Evolutionary conservation across 2,797 vertebrate genomes (phyloP).

Genomic region (Caiman crocodilus): DNA sequence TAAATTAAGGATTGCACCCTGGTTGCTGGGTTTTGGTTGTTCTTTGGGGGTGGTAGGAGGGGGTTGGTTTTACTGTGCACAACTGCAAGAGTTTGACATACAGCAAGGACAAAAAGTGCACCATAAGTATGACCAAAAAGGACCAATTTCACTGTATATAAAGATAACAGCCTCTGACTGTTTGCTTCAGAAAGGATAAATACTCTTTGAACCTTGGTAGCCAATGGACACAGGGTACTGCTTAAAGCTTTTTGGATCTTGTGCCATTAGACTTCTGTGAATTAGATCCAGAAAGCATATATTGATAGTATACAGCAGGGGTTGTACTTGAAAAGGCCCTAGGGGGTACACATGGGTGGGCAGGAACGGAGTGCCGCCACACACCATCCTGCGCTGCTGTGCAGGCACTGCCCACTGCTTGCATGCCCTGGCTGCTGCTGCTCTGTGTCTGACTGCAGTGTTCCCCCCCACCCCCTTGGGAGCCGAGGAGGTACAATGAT

Average conservation of each 20-base stretch:
- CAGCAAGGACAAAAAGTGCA: slow-evolving; percentile 32
- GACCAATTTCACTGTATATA: neutral
- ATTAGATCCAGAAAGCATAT: neutral
- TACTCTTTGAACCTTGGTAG: neutral
- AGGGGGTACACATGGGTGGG: too few species aligned
- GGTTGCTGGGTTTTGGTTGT: neutral
- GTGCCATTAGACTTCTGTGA: neutral
- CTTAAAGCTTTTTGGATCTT: neutral
- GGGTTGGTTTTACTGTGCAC: slow-evolving; percentile 1
- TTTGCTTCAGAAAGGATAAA: neutral
- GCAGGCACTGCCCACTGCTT: too few species aligned
- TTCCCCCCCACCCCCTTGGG: too few species aligned
- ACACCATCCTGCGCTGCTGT: too few species aligned
- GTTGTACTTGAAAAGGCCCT: too few species aligned
- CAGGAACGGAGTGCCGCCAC: too few species aligned
- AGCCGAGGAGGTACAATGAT: too few species aligned
- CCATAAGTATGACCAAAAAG: slow-evolving; percentile 36
- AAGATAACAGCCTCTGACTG: neutral
- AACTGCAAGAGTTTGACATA: slow-evolving; percentile 27
- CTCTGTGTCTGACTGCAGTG: too few species aligned
- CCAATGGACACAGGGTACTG: neutral
- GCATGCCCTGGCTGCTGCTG: too few species aligned
- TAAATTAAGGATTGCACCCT: slow-evolving; percentile 17
- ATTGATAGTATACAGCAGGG: too few species aligned
- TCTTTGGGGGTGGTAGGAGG: too few species aligned